Conservation (phyloP, 2,888 invertebrate genomes). For the Drosophila prostipennis region DNA sequence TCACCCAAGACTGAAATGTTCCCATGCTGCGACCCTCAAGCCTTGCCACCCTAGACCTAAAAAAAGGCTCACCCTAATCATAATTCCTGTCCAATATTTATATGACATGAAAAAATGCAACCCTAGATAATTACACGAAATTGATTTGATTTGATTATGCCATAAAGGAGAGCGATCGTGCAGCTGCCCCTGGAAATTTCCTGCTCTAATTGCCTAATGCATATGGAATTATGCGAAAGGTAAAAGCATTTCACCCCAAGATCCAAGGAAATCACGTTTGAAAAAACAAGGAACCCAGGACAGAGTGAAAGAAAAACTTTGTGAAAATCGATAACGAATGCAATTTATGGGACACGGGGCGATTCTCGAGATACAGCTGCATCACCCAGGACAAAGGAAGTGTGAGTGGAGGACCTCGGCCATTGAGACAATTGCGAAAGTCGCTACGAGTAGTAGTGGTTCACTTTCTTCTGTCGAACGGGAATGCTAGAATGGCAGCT, state of each 20-base stretch:
- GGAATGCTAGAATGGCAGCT: constrained; percentile 29
- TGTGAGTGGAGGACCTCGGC: constrained; percentile 32
- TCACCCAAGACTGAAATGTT: constrained; percentile 17
- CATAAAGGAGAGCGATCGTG: constrained; percentile 29
- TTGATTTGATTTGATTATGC: constrained; percentile 64
- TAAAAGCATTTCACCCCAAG: constrained; percentile 22
- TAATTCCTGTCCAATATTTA: constrained; percentile 42
- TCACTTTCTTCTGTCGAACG: constrained; percentile 39
- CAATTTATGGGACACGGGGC: constrained; percentile 72
- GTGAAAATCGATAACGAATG: constrained; percentile 56
- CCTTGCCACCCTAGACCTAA: constrained; percentile 5
- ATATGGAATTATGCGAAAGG: constrained; percentile 55
- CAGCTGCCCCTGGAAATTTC: constrained; percentile 51
- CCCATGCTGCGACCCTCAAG: constrained; percentile 16
- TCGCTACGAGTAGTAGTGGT: constrained; percentile 24
- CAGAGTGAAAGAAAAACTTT: constrained; percentile 18
- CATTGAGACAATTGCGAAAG: constrained; percentile 47
- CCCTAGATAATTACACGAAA: constrained; percentile 58
- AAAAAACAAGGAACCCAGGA: constrained; percentile 25
- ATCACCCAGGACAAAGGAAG: constrained; percentile 35
- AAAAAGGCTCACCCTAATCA: constrained; percentile 42
- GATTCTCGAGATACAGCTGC: constrained; percentile 40
- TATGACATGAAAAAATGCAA: constrained; percentile 35
- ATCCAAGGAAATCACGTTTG: constrained; percentile 14
- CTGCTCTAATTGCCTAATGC: constrained; percentile 69